Evolutionary conservation across 2,888 invertebrate species (phyloP), one percentile per base, ranked within the genome.

Genomic region (Rhimphoctona megacephalus): DNA sequence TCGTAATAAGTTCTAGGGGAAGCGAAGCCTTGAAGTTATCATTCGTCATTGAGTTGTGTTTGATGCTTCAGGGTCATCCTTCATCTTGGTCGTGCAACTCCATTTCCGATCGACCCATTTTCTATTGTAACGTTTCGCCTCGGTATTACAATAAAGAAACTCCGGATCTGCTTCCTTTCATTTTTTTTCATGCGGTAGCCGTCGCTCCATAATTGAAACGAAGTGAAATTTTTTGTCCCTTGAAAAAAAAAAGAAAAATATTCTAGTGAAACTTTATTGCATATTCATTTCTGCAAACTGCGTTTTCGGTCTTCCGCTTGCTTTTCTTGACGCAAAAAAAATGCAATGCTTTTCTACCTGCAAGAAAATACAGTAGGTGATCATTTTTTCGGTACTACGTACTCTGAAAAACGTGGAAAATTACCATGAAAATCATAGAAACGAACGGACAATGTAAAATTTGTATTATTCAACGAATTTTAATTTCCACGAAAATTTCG

Each of bases 21-120:
- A 69, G 74, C 69, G 46, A 73, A 61, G 46, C 25, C n/a, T 67
- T 74, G 19, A 69, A 64, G 57, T 57, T 67, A 67, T 78, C 52
- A 33, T 11, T 33, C 46, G 49, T 52, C 77, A 52, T 14, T 33
- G 49, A 78, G 64, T 30, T 17, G 72, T 67, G 77, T 57, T 25
- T 66, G 70, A 77, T 70, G 80, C 77, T 43, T 61, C 85, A 76
- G 85, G 79, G 64, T 85, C 72, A 69, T 81, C 43, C 57, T 78
- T 85, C 52, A 57, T 67, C 74, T 36, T 46, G 67, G n/a, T 57
- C 77, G 77, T 39, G 36, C 36, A 39, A 67, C 78, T 78, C 67
- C 52, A 69, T 81, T 86, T 86, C 86, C 86, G 81, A 69, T 78
- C 77, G 86, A 83, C 86, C 86, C 77, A 83, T 57, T 67, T 81